Conservation (phyloP, 2,888 invertebrate genomes). For the Drosophila putrida region DNA sequence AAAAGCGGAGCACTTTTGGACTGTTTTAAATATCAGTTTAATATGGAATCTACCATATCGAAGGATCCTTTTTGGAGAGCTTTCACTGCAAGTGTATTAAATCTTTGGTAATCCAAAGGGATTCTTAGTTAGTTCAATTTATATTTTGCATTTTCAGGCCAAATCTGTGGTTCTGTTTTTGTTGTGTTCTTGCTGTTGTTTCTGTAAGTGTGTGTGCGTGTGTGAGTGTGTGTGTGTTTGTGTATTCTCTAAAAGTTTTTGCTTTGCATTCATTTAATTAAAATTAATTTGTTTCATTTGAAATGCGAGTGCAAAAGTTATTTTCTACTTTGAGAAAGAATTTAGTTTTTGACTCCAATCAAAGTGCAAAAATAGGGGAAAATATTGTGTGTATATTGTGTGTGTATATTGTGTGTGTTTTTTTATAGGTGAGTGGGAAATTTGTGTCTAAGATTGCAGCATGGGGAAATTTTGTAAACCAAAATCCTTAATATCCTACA, state of each 20-base stretch:
- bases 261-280: conserved; percentile 33
- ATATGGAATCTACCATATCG: too few species aligned
- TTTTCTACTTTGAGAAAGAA: conserved; percentile 46
- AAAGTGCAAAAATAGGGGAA: conserved; percentile 52
- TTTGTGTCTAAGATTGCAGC: conserved; percentile 26
- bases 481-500: conserved; percentile 2
- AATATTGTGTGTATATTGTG: conserved; percentile 18
- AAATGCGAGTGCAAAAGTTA: conserved; percentile 34
- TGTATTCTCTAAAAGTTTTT: conserved; percentile 10
- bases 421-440: conserved; percentile 25
- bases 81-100: neutral
- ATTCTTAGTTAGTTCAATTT: neutral
- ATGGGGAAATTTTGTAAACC: conserved; percentile 1
- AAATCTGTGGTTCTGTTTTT: conserved; percentile 3
- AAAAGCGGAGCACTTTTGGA: neutral
- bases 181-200: conserved; percentile 23
- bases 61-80: too few species aligned
- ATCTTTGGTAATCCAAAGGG: conserved; percentile 5
- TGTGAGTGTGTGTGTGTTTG: conserved; percentile 31
- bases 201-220: conserved; percentile 13
- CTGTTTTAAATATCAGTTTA: neutral
- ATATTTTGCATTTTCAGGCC: conserved; percentile 17
- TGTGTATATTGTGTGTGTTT: conserved; percentile 28
- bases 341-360: conserved; percentile 25
- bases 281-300: conserved; percentile 8